Evolutionary conservation across 2,888 invertebrate species (phyloP), one percentile per base, ranked within the genome.

Genomic region (Tineola bisselliella): DNA sequence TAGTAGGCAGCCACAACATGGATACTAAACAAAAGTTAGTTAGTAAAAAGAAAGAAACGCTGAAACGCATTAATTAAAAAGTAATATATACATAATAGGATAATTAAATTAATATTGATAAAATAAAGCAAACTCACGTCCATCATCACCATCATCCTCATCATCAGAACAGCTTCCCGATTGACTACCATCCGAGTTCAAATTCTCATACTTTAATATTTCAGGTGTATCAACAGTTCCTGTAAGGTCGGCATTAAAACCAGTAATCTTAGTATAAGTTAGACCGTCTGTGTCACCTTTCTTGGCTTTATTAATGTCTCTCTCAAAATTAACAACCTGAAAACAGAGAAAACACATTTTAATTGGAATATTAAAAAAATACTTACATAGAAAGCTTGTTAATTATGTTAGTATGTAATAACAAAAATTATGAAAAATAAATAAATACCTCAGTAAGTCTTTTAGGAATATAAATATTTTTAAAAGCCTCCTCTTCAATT

Each of bases 401-500:
- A n/a, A n/a, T n/a, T n/a, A n/a, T n/a, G n/a, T n/a, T n/a, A n/a
- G n/a, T n/a, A n/a, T n/a, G n/a, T n/a, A 8, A 8, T 25, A 25
- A 25, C 25, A 2, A 25, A 6, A 25, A 25, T 25, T 4, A 25
- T 25, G 6, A 4, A 17, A 43, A 59, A 33, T 31, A 59, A 25
- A 25, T 38, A 1, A 76, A 75, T 71, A 96, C 97, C 89, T 99
- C 95, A 66, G 93, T 93, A 62, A 99, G 88, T 65, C 94, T 91
- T 75, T 97, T 93, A 0, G 99, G 99, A 76, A 99, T 99, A 76
- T 91, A 99, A 3, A 94, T 91, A 75, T 94, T 92, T 75, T 97
- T 96, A 79, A 99, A 99, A 2, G 97, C 96, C 80, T 96, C 95
- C 69, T 97, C 96, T 68, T 96, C 95, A 58, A 96, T 88, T 72